Base-by-base conservation (phyloP, 2,888 invertebrate species). In the Aelia acuminata region DNA sequence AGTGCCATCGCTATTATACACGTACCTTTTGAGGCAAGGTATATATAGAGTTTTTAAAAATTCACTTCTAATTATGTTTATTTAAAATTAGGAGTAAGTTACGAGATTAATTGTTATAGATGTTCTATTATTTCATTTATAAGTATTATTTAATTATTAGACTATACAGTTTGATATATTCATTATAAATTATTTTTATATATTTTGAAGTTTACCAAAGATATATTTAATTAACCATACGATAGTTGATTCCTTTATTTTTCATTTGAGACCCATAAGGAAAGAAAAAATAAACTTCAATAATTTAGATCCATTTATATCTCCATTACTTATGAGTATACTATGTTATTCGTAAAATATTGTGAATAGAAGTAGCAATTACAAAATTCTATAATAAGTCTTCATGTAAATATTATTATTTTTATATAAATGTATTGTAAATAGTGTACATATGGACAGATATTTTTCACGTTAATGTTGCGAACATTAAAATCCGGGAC, bases 11-110 rank as follows among this genome's bases (percentile, higher is more conserved):
- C 43, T 3, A 80, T 3, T 43, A 70, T 70, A 70, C n/a, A n/a
- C 13, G 43, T 80, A 80, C 80, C 80, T 80, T 80, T 39, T 47
- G 7, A 47, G 22, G 22, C 7, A 80, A 80, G 80, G 80, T 80
- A 80, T 80, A 11, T n/a, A n/a, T n/a, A n/a, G n/a, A n/a, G 80
- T 10, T 80, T 80, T 80, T 80, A 43, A 35, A 20, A 22, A 18
- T 87, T 63, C 39, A 50, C 47, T 53, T 63, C 35, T 47, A 50
- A 43, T 87, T 53, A 87, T 63, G 48, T 87, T 63, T 70, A 87
- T 87, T 75, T 57, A 63, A 87, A 63, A 75, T 87, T 87, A 39
- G 35, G 48, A 70, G 57, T 39, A 57, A 84, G 47, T 47, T 39
- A 13, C 1, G 47, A 84, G 26, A 3, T 84, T 26, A n/a, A 84